phyloP scores from a whole-genome alignment of 1,140 invertebrate species.

The Cheumatopsyche charites region DNA sequence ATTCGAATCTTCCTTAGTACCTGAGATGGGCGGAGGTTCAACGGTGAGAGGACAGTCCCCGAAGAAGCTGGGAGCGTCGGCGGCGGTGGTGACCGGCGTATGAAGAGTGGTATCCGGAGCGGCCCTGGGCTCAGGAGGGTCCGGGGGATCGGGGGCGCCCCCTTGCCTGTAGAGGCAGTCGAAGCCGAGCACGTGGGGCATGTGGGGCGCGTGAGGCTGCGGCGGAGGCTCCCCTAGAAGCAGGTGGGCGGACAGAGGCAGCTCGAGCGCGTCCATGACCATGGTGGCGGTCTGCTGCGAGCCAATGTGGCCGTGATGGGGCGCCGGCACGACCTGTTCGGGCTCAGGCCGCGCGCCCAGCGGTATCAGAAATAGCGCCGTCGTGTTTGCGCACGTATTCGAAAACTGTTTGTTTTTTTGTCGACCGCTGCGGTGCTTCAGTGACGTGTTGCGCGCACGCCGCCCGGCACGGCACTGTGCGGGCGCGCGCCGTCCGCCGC shows the following conservation, averaged over 20 bases:
- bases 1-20: slow-evolving; percentile 57
- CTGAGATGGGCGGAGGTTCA: slow-evolving; percentile 86
- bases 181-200: slow-evolving; percentile 44
- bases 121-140: slow-evolving; percentile 51
- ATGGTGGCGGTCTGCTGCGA: slow-evolving; percentile 23
- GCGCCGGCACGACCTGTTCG: slow-evolving; percentile 62
- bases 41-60: slow-evolving; percentile 69
- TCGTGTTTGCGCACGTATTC: slow-evolving; percentile 51
- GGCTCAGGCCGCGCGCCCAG: slow-evolving; percentile 60
- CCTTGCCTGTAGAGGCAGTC: slow-evolving; percentile 42
- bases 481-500: slow-evolving; percentile 56
- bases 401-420: too few relatives aligned
- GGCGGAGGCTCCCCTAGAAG: slow-evolving; percentile 43
- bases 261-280: slow-evolving; percentile 46
- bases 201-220: background rate
- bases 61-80: slow-evolving; percentile 79
- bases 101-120: slow-evolving; percentile 68
- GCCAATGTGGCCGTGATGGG: slow-evolving; percentile 29
- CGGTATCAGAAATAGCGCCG: slow-evolving; percentile 60
- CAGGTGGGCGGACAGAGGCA: slow-evolving; percentile 41
- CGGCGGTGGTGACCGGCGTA: slow-evolving; percentile 78
- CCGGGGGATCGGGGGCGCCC: slow-evolving; percentile 9
- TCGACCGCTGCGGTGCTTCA: slow-evolving; percentile 54
- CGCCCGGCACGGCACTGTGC: slow-evolving; percentile 59
- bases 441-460: slow-evolving; percentile 60